Base-by-base conservation (phyloP, 2,113 vertebrate genomes). In the Siphamia tubifer region DNA sequence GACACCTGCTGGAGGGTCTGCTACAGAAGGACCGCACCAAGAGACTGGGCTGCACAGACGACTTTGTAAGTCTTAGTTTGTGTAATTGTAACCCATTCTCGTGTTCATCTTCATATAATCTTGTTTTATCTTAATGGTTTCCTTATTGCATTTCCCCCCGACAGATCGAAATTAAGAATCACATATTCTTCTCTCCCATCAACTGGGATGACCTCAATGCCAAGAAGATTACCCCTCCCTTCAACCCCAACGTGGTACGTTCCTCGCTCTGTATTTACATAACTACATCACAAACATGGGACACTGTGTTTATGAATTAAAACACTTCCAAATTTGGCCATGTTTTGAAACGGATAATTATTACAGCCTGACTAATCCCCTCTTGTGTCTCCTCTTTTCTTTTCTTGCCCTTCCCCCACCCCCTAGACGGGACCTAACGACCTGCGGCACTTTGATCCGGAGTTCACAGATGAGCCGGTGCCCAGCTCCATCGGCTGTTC, bases 151-250 rank as follows among this genome's bases (percentile, higher is more conserved):
- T 55, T 9, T 84, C 51, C 83, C 72, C 51, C 83, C 72, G 23
- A 85, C 94, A 99, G 98, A 92, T 92, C 91, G 98, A 99, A 93
- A 97, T 99, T 86, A 98, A 96, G 94, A 96, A 89, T 91, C 98
- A 99, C 75, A 84, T 99, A 64, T 99, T 99, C 92, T 99, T 99
- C 91, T 96, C 97, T 12, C 93, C 96, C 57, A 99, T 99, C 89
- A 99, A 98, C 94, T 99, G 98, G 98, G 96, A 97, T 68, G 98
- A 99, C 83, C 95, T 99, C 77, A 98, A 96, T 79, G 94, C 95
- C 87, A 99, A 98, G 94, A 99, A 97, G 90, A 96, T 99, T 87
- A 99, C 94, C 12, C 98, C 98, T 28, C 98, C 98, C 74, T 99
- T 99, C 90, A 99, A 99, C 92, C 98, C 98, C 74, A 99, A 99